Conservation (phyloP, 2,113 vertebrate species). For the Chionomys nivalis region DNA sequence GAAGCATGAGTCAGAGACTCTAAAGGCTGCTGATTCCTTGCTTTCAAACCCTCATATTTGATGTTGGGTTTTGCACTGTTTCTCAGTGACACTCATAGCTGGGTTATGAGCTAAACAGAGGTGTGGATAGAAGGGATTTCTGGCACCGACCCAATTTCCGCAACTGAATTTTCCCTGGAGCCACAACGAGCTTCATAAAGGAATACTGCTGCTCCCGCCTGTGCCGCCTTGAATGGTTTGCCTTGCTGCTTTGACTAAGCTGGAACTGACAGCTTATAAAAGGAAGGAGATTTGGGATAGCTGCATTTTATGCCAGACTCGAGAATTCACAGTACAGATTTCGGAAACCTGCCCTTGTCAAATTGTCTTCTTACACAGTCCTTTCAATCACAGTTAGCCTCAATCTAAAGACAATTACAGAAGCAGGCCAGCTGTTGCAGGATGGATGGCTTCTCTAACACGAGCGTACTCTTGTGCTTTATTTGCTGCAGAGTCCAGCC, state of each 20-base stretch:
- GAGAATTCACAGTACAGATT: not conserved
- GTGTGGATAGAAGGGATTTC: not conserved
- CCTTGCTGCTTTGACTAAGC: not conserved
- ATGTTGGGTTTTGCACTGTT: not conserved
- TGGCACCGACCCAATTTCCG: not conserved
- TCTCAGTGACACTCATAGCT: not conserved
- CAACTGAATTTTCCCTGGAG: not conserved
- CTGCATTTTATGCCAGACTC: not conserved
- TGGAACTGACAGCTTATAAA: not conserved
- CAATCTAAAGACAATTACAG: not conserved
- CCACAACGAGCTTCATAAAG: not conserved
- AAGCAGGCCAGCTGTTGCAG: not conserved
- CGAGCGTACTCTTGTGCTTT: not conserved
- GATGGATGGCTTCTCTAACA: not conserved
- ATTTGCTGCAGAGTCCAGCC: not conserved
- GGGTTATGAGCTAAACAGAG: not conserved
- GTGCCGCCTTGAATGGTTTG: not conserved
- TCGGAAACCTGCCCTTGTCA: not conserved
- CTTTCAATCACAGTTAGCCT: not conserved
- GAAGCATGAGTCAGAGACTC: not conserved
- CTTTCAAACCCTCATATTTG: not conserved
- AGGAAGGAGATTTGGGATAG: not conserved
- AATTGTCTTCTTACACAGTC: not conserved
- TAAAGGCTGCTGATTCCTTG: not conserved
- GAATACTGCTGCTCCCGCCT: not conserved